phyloP scores from a whole-genome alignment of 2,113 vertebrate genomes.

The Arenaria interpres region DNA sequence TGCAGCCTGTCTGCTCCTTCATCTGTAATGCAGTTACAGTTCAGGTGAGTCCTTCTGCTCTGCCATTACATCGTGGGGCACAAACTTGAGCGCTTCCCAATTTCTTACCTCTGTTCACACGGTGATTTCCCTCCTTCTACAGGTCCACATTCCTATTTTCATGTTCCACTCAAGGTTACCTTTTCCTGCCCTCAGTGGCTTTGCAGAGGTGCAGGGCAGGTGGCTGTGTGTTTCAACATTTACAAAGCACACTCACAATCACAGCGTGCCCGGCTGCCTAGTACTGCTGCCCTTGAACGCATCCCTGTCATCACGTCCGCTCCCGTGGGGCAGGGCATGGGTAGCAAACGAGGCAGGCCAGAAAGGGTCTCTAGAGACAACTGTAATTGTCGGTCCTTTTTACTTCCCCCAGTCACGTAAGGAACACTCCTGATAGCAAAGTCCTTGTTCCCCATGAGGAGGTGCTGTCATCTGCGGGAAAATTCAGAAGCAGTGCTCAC shows the following conservation, averaged over 20 bases:
- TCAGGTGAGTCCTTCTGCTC: not conserved
- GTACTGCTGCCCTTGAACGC: not conserved
- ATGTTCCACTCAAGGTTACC: not conserved
- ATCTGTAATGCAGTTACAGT: fast-evolving
- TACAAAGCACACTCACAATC: not conserved
- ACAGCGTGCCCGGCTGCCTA: not conserved
- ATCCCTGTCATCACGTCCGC: not conserved
- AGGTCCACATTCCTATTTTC: not conserved
- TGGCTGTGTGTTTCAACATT: not conserved
- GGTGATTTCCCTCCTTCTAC: not conserved
- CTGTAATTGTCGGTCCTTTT: not conserved
- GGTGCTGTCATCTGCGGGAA: not conserved
- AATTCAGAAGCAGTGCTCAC: not conserved
- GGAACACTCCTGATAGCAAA: not conserved
- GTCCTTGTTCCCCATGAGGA: not conserved
- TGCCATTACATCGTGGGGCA: fast-evolving
- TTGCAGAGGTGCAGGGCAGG: not conserved
- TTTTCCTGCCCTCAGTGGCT: not conserved
- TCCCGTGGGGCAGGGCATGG: fast-evolving
- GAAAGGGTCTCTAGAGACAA: not conserved
- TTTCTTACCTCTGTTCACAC: not conserved
- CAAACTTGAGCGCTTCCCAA: not conserved
- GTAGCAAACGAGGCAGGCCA: not conserved
- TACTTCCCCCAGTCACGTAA: not conserved
- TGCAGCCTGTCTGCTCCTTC: not conserved